A percentile compares a stretch with the other conserved stretches of the same genome.
Evolutionary conservation across 2,113 vertebrate species (phyloP).

Genomic region (Columba janthina): DNA sequence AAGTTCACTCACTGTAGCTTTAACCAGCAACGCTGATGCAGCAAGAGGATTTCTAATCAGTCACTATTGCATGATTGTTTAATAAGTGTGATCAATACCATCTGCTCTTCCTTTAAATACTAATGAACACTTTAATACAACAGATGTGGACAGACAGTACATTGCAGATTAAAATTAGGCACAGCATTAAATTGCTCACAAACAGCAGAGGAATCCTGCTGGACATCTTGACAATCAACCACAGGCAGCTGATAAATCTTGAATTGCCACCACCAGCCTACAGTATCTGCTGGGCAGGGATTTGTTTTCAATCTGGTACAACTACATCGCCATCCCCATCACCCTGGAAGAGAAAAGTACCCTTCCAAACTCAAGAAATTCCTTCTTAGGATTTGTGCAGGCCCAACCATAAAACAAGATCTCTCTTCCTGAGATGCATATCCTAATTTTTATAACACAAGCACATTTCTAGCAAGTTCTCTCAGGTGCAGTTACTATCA

Average conservation of each 20-base stretch:
- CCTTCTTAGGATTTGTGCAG: not conserved
- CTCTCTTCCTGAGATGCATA: not conserved
- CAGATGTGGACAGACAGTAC: slow-evolving; percentile 76
- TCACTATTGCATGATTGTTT: slow-evolving; percentile 44
- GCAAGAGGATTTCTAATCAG: slow-evolving; percentile 54
- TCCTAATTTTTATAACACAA: not conserved
- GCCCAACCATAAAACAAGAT: not conserved
- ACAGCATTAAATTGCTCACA: slow-evolving; percentile 71
- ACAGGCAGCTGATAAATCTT: slow-evolving; percentile 69
- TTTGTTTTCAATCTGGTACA: not conserved
- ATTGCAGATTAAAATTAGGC: slow-evolving; percentile 74
- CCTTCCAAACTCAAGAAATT: not conserved
- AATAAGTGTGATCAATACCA: slow-evolving; percentile 75
- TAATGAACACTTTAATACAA: slow-evolving; percentile 74
- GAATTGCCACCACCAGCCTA: slow-evolving; percentile 27
- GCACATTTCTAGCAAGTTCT: not conserved
- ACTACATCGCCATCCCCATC: not conserved
- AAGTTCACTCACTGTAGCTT: slow-evolving; percentile 30
- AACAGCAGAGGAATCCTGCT: slow-evolving; percentile 71
- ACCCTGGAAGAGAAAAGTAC: not conserved
- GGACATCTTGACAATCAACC: slow-evolving; percentile 71
- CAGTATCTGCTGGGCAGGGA: not conserved
- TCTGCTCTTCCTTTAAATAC: slow-evolving; percentile 74
- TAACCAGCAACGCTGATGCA: not conserved
- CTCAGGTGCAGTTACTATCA: not conserved